phyloP scores from a whole-genome alignment of 2,888 invertebrate genomes.

The Orgyia antiqua region DNA sequence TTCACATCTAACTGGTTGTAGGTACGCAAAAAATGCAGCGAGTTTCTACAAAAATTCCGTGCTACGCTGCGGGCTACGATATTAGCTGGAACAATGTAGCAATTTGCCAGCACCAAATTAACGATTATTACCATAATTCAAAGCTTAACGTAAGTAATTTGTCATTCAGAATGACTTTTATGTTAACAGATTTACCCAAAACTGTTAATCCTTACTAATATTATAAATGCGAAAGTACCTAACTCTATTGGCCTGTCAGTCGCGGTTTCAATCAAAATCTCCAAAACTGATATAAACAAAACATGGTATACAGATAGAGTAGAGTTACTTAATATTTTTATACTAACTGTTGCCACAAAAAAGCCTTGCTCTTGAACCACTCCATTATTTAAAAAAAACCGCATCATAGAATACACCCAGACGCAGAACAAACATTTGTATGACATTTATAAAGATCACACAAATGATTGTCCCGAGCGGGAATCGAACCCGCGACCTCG shows the following conservation, averaged over 20 bases:
- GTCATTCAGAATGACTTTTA: conserved; percentile 16
- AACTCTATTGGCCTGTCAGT: too few species aligned
- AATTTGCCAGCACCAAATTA: conserved; percentile 23
- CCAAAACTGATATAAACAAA: too few species aligned
- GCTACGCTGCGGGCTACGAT: conserved; percentile 29
- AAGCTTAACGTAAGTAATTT: conserved; percentile 19
- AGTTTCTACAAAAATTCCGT: conserved; percentile 26
- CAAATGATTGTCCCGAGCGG: too few species aligned
- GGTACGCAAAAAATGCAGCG: conserved; percentile 21
- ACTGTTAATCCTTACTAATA: conserved; percentile 9
- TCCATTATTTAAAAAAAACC: too few species aligned
- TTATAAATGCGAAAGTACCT: too few species aligned
- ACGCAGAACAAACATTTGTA: too few species aligned
- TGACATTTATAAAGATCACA: too few species aligned
- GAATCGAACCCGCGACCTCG: too few species aligned
- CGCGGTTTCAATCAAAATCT: too few species aligned
- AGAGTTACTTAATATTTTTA: background rate
- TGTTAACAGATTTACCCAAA: conserved; percentile 8
- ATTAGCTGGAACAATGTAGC: conserved; percentile 22
- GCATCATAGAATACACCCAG: too few species aligned
- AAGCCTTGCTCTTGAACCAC: too few species aligned
- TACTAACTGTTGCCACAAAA: too few species aligned
- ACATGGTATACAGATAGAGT: conserved; percentile 2
- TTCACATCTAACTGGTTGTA: conserved; percentile 5
- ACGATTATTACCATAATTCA: conserved; percentile 21